A percentile compares a stretch with the other conserved stretches of the same genome.
These are phyloP conservation scores for Eurytoma adleriae DNA, from an alignment of 2,888 invertebrate species.

Conservation along the genomic window DNA sequence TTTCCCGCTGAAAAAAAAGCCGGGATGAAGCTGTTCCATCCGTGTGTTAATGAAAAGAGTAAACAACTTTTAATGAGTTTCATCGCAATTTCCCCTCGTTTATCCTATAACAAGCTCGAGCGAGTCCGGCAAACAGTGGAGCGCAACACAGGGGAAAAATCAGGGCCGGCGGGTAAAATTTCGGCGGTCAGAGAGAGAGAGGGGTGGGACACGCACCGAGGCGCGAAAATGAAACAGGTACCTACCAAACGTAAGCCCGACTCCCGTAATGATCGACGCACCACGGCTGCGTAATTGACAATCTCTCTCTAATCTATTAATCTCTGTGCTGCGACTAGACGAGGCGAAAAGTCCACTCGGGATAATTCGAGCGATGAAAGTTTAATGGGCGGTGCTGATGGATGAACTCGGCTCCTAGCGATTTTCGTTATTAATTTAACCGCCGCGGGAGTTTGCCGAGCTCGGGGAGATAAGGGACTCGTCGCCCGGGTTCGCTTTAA, in stretches of 20 bases:
- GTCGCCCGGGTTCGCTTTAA: not conserved
- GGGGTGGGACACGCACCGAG: not conserved
- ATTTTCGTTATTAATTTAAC: not conserved
- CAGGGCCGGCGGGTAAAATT: not conserved
- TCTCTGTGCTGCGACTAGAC: not conserved
- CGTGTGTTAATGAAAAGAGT: not conserved
- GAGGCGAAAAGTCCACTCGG: constrained; percentile 22
- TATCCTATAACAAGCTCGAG: too few relatives aligned
- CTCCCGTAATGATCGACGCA: constrained; percentile 16
- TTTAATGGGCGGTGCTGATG: constrained; percentile 31
- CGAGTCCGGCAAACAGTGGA: not conserved
- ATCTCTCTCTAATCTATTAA: constrained; percentile 47
- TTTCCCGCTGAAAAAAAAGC: too few relatives aligned
- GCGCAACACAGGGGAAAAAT: not conserved
- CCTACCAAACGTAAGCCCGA: not conserved
- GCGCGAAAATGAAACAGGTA: not conserved
- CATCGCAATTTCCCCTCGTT: too few relatives aligned
- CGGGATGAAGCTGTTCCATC: too few relatives aligned
- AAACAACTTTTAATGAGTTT: too few relatives aligned
- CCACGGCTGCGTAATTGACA: constrained; percentile 40
- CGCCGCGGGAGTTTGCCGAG: not conserved
- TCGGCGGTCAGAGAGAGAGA: too few relatives aligned
- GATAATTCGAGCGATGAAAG: constrained; percentile 31
- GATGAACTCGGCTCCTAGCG: not conserved
- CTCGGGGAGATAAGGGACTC: not conserved